These are phyloP conservation scores for Tolmerus cingulatus DNA, from an alignment of 2,888 invertebrate species.

Conservation along the genomic window DNA sequence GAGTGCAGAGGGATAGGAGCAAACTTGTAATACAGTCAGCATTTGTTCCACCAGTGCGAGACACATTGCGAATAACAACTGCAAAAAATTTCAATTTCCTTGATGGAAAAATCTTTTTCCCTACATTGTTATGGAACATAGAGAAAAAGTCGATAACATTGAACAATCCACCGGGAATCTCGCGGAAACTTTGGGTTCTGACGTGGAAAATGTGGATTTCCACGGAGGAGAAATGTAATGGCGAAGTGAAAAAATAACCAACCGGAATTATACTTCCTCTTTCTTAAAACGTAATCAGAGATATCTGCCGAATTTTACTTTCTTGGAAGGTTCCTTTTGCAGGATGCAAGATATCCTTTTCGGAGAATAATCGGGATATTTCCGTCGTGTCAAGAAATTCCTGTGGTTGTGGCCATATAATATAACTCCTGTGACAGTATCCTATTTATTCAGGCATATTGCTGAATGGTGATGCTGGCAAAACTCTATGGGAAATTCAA, in stretches of 20 bases:
- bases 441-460: background rate
- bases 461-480: background rate
- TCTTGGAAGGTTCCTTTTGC: background rate
- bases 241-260: background rate
- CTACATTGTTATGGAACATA: conserved; percentile 9
- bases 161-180: background rate
- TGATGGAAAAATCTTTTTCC: conserved; percentile 18
- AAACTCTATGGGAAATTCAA: conserved; percentile 7
- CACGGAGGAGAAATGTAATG: background rate
- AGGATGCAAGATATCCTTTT: background rate
- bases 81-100: conserved; percentile 25
- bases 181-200: background rate
- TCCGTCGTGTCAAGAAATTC: background rate
- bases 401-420: background rate
- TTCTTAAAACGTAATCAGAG: background rate
- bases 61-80: background rate
- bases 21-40: background rate
- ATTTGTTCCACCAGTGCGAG: background rate
- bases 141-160: conserved; percentile 9
- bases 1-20: background rate
- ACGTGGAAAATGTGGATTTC: background rate
- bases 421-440: background rate
- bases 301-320: conserved; percentile 9
- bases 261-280: background rate
- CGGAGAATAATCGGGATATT: background rate